These are phyloP conservation scores for Aegotheles bennettii DNA, from an alignment of 2,113 vertebrate species.

Conservation along the genomic window DNA sequence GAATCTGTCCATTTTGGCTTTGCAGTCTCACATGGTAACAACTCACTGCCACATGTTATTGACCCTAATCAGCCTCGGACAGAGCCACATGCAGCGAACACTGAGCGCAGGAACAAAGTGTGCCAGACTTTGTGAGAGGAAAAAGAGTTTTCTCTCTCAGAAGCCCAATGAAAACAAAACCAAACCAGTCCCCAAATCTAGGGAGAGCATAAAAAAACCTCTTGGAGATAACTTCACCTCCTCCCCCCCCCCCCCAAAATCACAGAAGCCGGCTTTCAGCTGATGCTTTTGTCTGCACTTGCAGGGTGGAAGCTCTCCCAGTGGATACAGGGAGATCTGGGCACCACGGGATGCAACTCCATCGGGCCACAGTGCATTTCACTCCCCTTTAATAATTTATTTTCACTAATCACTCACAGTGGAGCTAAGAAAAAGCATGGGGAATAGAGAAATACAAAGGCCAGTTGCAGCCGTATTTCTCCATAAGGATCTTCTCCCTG, in stretches of 20 bases:
- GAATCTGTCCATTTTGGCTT: background rate
- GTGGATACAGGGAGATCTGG: background rate
- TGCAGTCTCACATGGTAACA: background rate
- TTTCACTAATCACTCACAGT: background rate
- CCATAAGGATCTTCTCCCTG: conserved; percentile 1
- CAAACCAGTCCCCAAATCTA: background rate
- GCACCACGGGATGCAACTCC: rapidly evolving
- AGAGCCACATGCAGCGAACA: background rate
- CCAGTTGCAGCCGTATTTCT: background rate
- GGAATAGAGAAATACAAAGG: background rate
- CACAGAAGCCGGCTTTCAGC: background rate
- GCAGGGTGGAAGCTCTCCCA: rapidly evolving
- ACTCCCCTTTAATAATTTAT: background rate
- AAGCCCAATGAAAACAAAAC: background rate
- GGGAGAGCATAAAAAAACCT: background rate
- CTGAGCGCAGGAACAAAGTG: background rate
- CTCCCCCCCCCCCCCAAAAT: background rate
- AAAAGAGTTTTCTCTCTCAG: background rate
- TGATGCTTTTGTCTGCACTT: rapidly evolving
- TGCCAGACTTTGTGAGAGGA: background rate
- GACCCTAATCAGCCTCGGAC: background rate
- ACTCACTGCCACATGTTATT: background rate
- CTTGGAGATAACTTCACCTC: background rate
- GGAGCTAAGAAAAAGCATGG: background rate
- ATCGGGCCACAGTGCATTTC: background rate